phyloP scores from a whole-genome alignment of 2,113 vertebrate species.

The Lethenteron reissneri region DNA sequence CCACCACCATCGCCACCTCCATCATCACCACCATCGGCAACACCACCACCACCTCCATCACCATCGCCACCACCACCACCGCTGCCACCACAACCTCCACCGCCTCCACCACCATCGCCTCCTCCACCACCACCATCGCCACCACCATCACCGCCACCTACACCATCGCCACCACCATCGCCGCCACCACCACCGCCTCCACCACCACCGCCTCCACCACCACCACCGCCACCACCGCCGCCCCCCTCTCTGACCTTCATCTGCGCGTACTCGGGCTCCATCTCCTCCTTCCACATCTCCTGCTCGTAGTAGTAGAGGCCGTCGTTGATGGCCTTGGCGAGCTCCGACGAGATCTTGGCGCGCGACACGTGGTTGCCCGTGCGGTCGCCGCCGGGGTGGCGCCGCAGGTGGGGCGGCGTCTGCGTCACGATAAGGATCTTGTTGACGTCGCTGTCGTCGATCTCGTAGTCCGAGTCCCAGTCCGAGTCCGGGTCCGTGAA shows the following conservation, averaged over 20 bases:
- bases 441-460: slow-evolving; percentile 79
- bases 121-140: not conserved
- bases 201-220: slow-evolving; percentile 4
- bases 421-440: slow-evolving; percentile 97
- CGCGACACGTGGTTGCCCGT: slow-evolving; percentile 76
- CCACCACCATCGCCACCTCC: not conserved
- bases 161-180: not conserved
- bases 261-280: slow-evolving; percentile 79
- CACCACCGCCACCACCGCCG: slow-evolving; percentile 1
- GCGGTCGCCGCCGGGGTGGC: slow-evolving; percentile 77
- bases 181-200: not conserved
- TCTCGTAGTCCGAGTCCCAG: slow-evolving; percentile 77
- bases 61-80: not conserved
- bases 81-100: not conserved
- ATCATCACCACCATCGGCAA: not conserved
- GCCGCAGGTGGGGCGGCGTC: slow-evolving; percentile 77
- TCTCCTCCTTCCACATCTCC: slow-evolving; percentile 84
- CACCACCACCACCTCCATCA: not conserved
- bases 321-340: slow-evolving; percentile 84
- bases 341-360: slow-evolving; percentile 66
- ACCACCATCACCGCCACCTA: not conserved
- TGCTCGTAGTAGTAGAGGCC: slow-evolving; percentile 91
- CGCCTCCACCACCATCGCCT: not conserved
- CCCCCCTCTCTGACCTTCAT: slow-evolving; percentile 55
- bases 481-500: slow-evolving; percentile 85